Evolutionary conservation across 2,888 invertebrate genomes (phyloP), one percentile per base, ranked within the genome.

Genomic region (Agrilus cyanescens): DNA sequence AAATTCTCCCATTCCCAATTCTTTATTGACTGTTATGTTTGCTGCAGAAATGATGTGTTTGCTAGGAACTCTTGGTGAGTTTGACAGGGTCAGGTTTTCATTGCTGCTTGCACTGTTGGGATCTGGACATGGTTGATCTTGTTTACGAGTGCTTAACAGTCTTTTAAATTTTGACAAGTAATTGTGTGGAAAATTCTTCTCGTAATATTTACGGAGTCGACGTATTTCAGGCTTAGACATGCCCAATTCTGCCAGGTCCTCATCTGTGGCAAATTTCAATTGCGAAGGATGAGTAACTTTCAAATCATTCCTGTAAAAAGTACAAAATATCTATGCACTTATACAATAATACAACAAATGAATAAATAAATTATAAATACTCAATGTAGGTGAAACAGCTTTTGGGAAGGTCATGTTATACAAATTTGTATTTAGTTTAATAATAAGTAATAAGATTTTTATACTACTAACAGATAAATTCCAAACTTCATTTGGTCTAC

Each of bases 1-100:
- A 70, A 98, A 98, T 66, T 98, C 96, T 12, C 98, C 97, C 57
- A 85, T 86, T 20, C 97, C 97, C 43, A 98, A 71, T 61, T 93
- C 91, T 63, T 95, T 94, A 63, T 91, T 91, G 37, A 95, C 85
- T 45, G 86, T 83, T 57, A 96, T 91, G 51, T 88, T 84, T 58
- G 93, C 91, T 29, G 88, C 83, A 25, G 66, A 66, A 52, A 80
- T 80, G 49, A 91, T 86, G 64, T 95, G 91, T 63, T 90, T 89
- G 58, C 85, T 86, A 41, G 85, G 82, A 40, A 82, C 79, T 54
- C 78, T 74, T 4, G 73, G 67, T n/a, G 63, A 56, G 47, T 59
- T 62, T 3, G 63, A 62, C 57, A 57, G 59, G 59, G 53, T 73
- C 68, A 50, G 41, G 42, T 62, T 58, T 42, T 66, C 63, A 38